phyloP scores from a whole-genome alignment of 2,113 vertebrate species.

The Butorides virescens region DNA sequence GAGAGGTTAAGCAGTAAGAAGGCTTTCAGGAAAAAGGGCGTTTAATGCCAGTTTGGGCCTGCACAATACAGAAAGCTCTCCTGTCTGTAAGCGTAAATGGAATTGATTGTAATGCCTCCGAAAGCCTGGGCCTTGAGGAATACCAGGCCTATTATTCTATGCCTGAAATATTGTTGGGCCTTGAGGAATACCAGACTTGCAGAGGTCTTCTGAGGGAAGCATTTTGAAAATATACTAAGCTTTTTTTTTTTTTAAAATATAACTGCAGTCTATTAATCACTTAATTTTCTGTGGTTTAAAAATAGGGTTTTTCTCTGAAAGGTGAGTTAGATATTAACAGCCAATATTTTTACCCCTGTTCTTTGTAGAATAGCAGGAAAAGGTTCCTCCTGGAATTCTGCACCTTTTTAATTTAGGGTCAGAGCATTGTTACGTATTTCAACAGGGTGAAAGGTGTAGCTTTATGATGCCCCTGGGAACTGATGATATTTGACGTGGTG shows the following conservation, averaged over 20 bases:
- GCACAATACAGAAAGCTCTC: neutral
- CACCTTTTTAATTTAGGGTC: neutral
- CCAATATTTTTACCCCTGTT: neutral
- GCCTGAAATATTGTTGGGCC: neutral
- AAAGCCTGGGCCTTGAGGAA: slow-evolving; percentile 39
- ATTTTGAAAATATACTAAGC: neutral
- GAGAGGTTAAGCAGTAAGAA: neutral
- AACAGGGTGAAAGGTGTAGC: neutral
- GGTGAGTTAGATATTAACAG: neutral
- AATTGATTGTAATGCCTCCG: neutral
- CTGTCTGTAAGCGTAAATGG: neutral
- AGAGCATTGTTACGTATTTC: neutral
- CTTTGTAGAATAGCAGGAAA: slow-evolving; percentile 33
- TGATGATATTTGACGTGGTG: neutral
- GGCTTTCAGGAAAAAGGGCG: neutral
- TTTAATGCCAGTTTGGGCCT: neutral
- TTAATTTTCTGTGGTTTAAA: neutral
- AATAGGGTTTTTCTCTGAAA: neutral
- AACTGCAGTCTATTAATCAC: neutral
- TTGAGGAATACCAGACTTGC: slow-evolving; percentile 9
- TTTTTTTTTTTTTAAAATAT: neutral
- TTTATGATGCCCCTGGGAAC: neutral
- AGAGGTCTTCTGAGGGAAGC: neutral
- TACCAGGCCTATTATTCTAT: slow-evolving; percentile 16
- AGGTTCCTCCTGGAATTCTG: neutral